Evolutionary conservation across 2,888 invertebrate species (phyloP).

Genomic region (Melolontha melolontha): DNA sequence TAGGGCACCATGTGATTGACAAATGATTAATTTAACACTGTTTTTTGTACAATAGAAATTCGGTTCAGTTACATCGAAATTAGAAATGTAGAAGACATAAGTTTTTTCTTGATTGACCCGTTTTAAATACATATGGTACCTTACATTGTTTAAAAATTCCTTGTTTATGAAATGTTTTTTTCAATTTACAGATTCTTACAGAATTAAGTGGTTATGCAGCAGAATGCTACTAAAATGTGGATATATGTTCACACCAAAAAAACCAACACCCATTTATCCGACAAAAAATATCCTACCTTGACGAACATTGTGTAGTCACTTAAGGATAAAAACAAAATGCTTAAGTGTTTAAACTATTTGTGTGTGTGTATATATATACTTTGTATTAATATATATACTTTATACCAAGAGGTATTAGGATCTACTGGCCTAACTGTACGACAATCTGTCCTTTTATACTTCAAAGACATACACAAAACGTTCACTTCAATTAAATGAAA

Average conservation of each 20-base stretch:
- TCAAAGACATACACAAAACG: slow-evolving; percentile 48
- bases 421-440: slow-evolving; percentile 53
- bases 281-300: slow-evolving; percentile 52
- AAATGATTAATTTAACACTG: no score
- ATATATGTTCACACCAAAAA: not conserved
- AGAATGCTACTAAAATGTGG: not conserved
- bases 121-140: no score
- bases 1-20: not conserved
- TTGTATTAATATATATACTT: slow-evolving; percentile 42
- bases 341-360: not conserved
- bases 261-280: not conserved
- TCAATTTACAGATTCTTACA: no score
- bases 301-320: slow-evolving; percentile 55
- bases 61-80: no score
- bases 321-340: not conserved
- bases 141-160: no score
- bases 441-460: slow-evolving; percentile 56
- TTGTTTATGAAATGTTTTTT: no score
- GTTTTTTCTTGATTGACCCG: no score
- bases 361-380: slow-evolving; percentile 2
- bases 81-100: no score
- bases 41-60: no score
- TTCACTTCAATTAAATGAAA: slow-evolving; percentile 52
- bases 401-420: slow-evolving; percentile 51
- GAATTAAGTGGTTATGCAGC: no score